Base-by-base conservation (phyloP, 1,140 invertebrate species). In the Physella acuta region DNA sequence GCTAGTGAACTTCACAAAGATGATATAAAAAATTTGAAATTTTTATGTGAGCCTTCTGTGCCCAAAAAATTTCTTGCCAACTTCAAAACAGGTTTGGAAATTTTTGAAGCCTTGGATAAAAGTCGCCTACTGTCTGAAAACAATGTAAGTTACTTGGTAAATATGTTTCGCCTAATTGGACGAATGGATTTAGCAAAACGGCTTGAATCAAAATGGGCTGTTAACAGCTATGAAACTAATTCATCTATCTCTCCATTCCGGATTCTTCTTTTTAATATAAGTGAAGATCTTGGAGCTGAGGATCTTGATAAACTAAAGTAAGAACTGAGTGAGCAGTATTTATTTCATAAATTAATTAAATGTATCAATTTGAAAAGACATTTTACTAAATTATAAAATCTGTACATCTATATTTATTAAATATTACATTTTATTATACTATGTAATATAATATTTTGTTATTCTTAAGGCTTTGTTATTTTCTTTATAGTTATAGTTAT, bases 41-140 rank as follows among this genome's bases (percentile, higher is more conserved):
- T 64, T 53, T 49, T 64, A 1, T 31, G 26, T 53, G 44, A 64
- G 24, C 49, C 62, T 20, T 28, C 16, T n/a, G 8, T 64, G 4
- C 26, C 26, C 1, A 52, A 39, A 31, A 64, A 53, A 33, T 28
- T 49, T 30, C 26, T n/a, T 20, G 28, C 26, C 33, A 52, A 53
- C 26, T 52, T 64, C 28, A 28, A 26, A 5, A 33, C 3, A 24
- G 62, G 39, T 30, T 36, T 31, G 1, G 62, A 53, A 20, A 30
- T 64, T 24, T 64, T 64, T 33, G 44, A 34, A 30, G 62, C 62
- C 1, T 33, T 64, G 28, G 62, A 64, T 26, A 53, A 64, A 34
- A 52, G 44, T 36, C 11, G 31, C 1, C 34, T 33, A n/a, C 33
- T 64, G 24, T 55, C 53, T 14, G 28, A 30, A 55, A 24, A 24